Base-by-base conservation (phyloP, 2,797 vertebrate species). In the Erpetoichthys calabaricus region DNA sequence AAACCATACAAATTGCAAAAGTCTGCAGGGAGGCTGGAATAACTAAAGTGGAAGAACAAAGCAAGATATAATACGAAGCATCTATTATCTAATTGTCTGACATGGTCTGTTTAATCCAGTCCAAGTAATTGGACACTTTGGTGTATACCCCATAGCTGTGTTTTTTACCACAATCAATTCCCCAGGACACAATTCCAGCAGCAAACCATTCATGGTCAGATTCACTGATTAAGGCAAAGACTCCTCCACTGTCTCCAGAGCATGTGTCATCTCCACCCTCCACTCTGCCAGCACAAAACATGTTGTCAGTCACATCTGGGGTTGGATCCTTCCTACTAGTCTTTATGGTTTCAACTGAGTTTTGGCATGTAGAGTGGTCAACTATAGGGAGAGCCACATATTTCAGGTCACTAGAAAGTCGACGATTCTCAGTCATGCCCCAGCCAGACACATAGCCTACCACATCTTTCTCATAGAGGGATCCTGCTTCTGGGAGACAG, bases 131-230 rank as follows among this genome's bases (percentile, higher is more conserved):
- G 1, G 7, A 3, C 1, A 82, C 74, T 61, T 5, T 74, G 53
- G 78, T 80, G 7, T 79, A 82, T 8, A 76, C 52, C 53, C 79
- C 75, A 49, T 79, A 80, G 44, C 4, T 63, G 1, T 69, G 73
- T 2, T 1, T 0, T 8, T 1, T 0, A 8, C 70, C 75, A 57
- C 81, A 84, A 1, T 45, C 54, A 2, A 63, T 0, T 1, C 75
- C 69, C 80, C 79, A 81, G 67, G 78, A 82, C 57, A 77, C 73
- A 45, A 84, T 74, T 2, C 81, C 79, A 47, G 70, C 75, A 10
- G 62, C 78, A 76, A 69, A 77, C 66, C 63, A 72, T 4, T 45
- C 57, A 0, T 57, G 8, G 4, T 3, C 53, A 7, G 41, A 41
- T 3, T 63, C 47, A 7, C 47, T 49, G 5, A 49, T 51, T 47